phyloP scores from a whole-genome alignment of 2,888 invertebrate species.

The Nudaria mundana region DNA sequence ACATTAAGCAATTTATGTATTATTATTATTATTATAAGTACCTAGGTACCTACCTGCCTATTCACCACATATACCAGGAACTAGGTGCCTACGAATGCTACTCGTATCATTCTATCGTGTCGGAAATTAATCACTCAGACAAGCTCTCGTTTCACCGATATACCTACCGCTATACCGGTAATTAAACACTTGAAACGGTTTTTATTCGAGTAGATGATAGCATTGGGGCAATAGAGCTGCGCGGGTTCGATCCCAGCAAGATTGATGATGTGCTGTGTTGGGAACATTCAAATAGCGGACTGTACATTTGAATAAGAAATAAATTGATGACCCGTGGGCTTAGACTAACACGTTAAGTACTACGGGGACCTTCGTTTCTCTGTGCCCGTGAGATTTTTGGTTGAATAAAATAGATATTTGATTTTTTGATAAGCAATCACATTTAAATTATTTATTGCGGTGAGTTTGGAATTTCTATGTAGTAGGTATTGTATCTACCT shows the following conservation, averaged over 20 bases:
- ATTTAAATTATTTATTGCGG: too few species aligned
- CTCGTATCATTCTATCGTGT: too few species aligned
- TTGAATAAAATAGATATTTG: slow-evolving; percentile 24
- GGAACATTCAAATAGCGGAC: slow-evolving; percentile 72
- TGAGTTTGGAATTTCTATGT: too few species aligned
- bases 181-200: slow-evolving; percentile 80
- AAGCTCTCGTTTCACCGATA: slow-evolving; percentile 66
- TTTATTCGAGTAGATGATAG: slow-evolving; percentile 79
- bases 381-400: slow-evolving; percentile 42
- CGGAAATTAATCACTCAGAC: slow-evolving; percentile 71
- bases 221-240: slow-evolving; percentile 69
- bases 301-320: slow-evolving; percentile 73
- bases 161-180: too few species aligned
- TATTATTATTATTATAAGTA: too few species aligned
- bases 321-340: slow-evolving; percentile 62
- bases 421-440: too few species aligned
- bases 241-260: slow-evolving; percentile 71
- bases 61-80: too few species aligned
- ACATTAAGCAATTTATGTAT: too few species aligned
- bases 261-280: slow-evolving; percentile 73
- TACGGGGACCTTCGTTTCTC: slow-evolving; percentile 59
- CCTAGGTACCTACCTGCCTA: too few species aligned
- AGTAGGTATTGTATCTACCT: too few species aligned
- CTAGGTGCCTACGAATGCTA: too few species aligned
- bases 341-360: slow-evolving; percentile 60